Conservation (phyloP, 23 tunicate genomes). For the Diplosoma virens region DNA sequence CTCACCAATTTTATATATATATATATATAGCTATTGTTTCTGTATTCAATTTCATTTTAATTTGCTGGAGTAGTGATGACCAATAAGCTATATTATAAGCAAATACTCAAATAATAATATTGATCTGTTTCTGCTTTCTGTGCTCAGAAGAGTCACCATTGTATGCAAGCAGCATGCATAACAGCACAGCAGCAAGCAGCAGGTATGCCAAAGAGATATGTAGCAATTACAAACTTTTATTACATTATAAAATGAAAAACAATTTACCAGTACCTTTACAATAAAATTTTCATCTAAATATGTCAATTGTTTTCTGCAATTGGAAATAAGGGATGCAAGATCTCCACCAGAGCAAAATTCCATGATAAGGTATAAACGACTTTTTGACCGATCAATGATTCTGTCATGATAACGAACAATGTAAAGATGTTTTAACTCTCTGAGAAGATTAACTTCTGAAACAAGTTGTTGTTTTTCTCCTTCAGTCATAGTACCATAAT, state of each 20-base stretch:
- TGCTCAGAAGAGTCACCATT: too few species aligned
- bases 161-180: too few species aligned
- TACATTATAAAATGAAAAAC: background rate
- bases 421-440: slow-evolving; percentile 87
- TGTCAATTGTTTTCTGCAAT: slow-evolving; percentile 55
- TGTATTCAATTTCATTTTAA: too few species aligned
- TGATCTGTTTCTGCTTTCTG: too few species aligned
- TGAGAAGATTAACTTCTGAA: slow-evolving; percentile 85
- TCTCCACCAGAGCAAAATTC: slow-evolving; percentile 98
- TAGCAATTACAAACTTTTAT: too few species aligned
- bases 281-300: slow-evolving; percentile 75
- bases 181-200: too few species aligned
- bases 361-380: slow-evolving; percentile 96
- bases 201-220: too few species aligned
- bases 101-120: too few species aligned
- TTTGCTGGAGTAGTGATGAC: too few species aligned
- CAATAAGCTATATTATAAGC: too few species aligned
- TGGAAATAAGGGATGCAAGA: slow-evolving; percentile 70
- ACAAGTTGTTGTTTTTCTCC: slow-evolving; percentile 92
- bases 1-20: too few species aligned
- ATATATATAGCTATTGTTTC: too few species aligned
- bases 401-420: slow-evolving; percentile 96
- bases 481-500: slow-evolving; percentile 95
- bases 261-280: slow-evolving; percentile 36
- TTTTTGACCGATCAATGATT: slow-evolving; percentile 80